A percentile compares a stretch with the other conserved stretches of the same genome.
These are phyloP conservation scores for Paedocypris micromegethes DNA, from an alignment of 2,797 vertebrate genomes.

Conservation along the genomic window DNA sequence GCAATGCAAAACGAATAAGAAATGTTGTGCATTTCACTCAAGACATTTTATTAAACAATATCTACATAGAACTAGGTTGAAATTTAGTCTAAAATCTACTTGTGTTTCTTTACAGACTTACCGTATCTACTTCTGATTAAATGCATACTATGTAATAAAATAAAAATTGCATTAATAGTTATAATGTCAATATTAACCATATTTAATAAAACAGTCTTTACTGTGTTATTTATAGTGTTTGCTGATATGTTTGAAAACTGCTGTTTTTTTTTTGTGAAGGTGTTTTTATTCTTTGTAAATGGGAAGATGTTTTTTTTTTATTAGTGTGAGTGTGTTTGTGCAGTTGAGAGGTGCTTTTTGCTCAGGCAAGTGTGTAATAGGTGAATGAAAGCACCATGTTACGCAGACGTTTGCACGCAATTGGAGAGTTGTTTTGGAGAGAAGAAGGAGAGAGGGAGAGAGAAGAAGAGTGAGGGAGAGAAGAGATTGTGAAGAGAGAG, in stretches of 20 bases:
- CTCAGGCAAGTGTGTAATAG: conserved; percentile 28
- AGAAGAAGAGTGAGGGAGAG: conserved; percentile 58
- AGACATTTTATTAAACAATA: too few relatives aligned
- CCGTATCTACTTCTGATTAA: too few relatives aligned
- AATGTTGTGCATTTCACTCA: too few relatives aligned
- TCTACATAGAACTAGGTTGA: too few relatives aligned
- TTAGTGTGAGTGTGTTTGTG: conserved; percentile 18
- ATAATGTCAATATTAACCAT: too few relatives aligned
- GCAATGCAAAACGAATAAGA: too few relatives aligned
- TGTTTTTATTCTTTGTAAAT: conserved; percentile 3
- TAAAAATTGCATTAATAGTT: too few relatives aligned
- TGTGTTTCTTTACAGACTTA: too few relatives aligned
- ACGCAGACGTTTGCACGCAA: conserved; percentile 19
- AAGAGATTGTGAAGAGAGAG: conserved; percentile 26
- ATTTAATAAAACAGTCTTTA: too few relatives aligned
- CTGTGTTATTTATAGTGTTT: too few relatives aligned
- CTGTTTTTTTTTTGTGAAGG: background rate
- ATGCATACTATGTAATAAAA: too few relatives aligned
- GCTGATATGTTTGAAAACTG: background rate
- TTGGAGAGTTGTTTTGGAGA: background rate
- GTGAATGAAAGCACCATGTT: conserved; percentile 25
- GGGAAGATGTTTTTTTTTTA: conserved; percentile 12
- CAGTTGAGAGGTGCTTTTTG: conserved; percentile 8
- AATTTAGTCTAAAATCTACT: too few relatives aligned
- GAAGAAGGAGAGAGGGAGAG: conserved; percentile 49